Conservation (phyloP, 1,140 invertebrate genomes). For the Drosophila arizonae region DNA sequence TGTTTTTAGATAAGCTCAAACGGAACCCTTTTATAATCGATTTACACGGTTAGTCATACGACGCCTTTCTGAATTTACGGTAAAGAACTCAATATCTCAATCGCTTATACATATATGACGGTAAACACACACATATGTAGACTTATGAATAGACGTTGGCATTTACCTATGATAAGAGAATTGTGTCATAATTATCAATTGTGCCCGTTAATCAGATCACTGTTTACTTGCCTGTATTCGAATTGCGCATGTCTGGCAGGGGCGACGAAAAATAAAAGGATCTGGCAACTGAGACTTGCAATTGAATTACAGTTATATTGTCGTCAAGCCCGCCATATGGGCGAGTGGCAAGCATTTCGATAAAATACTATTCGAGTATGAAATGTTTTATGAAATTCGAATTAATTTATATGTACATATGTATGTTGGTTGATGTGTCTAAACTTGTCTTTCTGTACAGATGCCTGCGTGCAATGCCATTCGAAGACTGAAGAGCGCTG, state of each 20-base stretch:
- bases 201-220: not conserved
- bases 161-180: not conserved
- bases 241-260: not conserved
- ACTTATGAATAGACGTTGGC: not conserved
- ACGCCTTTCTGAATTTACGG: no score
- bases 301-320: not conserved
- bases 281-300: not conserved
- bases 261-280: not conserved
- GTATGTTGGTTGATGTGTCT: no score
- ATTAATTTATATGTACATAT: no score
- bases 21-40: not conserved
- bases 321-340: no score
- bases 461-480: conserved; percentile 74
- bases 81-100: no score
- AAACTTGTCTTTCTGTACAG: conserved; percentile 25
- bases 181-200: not conserved
- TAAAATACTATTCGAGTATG: no score
- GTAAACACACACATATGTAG: not conserved
- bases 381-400: no score
- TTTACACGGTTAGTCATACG: not conserved
- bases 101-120: no score
- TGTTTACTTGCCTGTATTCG: not conserved
- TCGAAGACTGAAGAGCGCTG: conserved; percentile 65
- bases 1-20: no score
- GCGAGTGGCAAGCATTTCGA: no score